These are phyloP conservation scores for Melieria omissa DNA, from an alignment of 2,888 invertebrate species.

Conservation along the genomic window DNA sequence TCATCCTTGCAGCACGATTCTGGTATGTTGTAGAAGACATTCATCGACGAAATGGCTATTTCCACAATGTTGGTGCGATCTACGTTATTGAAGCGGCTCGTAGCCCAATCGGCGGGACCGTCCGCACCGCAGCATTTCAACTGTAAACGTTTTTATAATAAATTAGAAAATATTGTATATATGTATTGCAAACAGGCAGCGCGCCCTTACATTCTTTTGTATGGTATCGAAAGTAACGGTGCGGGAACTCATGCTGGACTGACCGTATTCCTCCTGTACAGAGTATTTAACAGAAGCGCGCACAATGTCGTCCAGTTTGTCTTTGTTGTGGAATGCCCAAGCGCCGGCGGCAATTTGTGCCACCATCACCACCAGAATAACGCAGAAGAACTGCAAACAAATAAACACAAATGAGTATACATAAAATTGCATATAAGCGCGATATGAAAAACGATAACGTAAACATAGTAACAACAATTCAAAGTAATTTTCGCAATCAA, in stretches of 20 bases:
- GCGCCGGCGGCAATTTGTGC: conserved; percentile 82
- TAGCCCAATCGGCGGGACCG: conserved; percentile 78
- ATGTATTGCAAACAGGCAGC: background rate
- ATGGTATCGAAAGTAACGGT: conserved; percentile 76
- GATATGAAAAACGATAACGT: conserved; percentile 34
- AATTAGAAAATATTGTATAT: background rate
- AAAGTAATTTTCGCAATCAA: background rate
- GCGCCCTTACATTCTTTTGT: conserved; percentile 71
- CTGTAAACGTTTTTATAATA: conserved; percentile 60
- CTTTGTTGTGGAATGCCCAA: conserved; percentile 80
- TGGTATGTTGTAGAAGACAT: conserved; percentile 72
- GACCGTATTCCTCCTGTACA: conserved; percentile 74
- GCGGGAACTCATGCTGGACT: conserved; percentile 68
- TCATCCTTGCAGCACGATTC: conserved; percentile 70
- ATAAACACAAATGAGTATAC: conserved; percentile 37
- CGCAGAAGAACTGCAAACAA: conserved; percentile 76
- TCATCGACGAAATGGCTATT: conserved; percentile 69
- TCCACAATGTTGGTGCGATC: conserved; percentile 67
- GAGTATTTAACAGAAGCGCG: conserved; percentile 73
- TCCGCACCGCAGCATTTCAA: conserved; percentile 83
- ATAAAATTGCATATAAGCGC: conserved; percentile 16
- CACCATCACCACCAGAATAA: conserved; percentile 80
- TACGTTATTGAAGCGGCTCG: conserved; percentile 70
- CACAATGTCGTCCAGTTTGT: conserved; percentile 74
- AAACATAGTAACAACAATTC: conserved; percentile 7